Base-by-base conservation (phyloP, 2,797 vertebrate genomes). In the Gobio occitaniae region DNA sequence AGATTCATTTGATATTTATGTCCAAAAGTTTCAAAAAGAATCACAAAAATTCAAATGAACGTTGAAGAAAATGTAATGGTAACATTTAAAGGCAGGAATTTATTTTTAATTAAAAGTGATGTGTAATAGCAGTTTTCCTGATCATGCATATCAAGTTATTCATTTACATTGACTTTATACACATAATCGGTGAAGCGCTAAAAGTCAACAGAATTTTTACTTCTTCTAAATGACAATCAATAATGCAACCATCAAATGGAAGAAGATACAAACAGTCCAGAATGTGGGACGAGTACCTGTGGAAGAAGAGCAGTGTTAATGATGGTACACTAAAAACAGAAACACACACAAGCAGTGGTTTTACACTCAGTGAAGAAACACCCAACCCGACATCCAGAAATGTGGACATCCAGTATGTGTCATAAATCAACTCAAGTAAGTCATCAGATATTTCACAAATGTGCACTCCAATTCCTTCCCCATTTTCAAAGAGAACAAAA, bases 211-310 rank as follows among this genome's bases (percentile, higher is more conserved):
- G 1, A 1, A 47, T 25, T 38, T 48, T 17, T 21, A 21, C 50
- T 25, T 52, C 84, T 75, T 0, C 1, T 85, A 86, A 3, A 0
- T 38, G 16, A 87, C 0, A 59, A 71, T 0, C 19, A 91, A 6
- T 44, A 90, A 6, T 81, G 25, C 17, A 59, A 75, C 90, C 3
- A 91, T 2, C 16, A 0, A 0, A 48, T 59, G 0, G 29, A 80
- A 36, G 25, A 2, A 77, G 88, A 83, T 90, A 41, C 94, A 0
- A 52, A 91, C 19, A 54, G 17, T 77, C 59, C 41, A 87, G 2
- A 91, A 52, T 38, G 87, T 88, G 66, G 84, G 90, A 16, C 3
- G 80, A 83, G 75, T 1, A 47, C 87, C 94, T 95, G 93, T 71
- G 82, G 86, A 90, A 93, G 84, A 93, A 2, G 72, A 56, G 47